Percentiles rank a stretch among this genome's conserved stretches.
Evolutionary conservation across 2,113 vertebrate genomes (phyloP).

Genomic region (Larimichthys polyactis): DNA sequence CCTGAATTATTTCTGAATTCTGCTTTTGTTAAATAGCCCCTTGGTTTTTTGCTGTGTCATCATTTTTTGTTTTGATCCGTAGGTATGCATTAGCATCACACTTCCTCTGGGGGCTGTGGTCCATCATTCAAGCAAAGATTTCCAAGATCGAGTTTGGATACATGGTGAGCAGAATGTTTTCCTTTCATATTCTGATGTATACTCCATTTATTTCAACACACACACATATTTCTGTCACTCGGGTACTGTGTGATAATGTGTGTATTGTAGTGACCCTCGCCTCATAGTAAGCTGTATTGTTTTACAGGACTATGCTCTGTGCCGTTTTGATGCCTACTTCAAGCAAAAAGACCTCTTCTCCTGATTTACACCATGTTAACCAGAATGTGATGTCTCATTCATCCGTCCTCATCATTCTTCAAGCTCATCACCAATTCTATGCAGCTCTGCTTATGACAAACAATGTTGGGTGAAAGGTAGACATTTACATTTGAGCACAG

Average conservation of each 20-base stretch:
- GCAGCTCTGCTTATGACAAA: slow-evolving; percentile 12
- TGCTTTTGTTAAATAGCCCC: too few species aligned
- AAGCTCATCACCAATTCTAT: slow-evolving; percentile 21
- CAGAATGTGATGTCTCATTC: background rate
- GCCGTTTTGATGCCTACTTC: slow-evolving; percentile 91
- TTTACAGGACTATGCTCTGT: slow-evolving; percentile 90
- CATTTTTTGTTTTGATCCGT: background rate
- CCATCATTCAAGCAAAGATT: slow-evolving; percentile 93
- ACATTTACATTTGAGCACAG: background rate
- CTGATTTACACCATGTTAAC: slow-evolving; percentile 43
- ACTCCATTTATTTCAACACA: background rate
- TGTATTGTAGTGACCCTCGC: background rate
- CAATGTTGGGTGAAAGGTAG: background rate
- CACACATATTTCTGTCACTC: background rate
- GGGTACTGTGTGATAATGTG: too few species aligned
- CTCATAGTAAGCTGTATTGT: slow-evolving; percentile 10
- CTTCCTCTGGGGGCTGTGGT: slow-evolving; percentile 97
- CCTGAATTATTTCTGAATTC: too few species aligned
- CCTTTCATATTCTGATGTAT: background rate
- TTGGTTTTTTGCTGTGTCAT: background rate
- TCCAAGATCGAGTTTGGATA: slow-evolving; percentile 96
- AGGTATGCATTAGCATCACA: slow-evolving; percentile 94
- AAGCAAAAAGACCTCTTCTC: slow-evolving; percentile 83
- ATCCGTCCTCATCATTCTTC: slow-evolving; percentile 1
- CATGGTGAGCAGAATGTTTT: slow-evolving; percentile 82